phyloP scores from a whole-genome alignment of 2,797 vertebrate species.

The Ptychadena robeensis region DNA sequence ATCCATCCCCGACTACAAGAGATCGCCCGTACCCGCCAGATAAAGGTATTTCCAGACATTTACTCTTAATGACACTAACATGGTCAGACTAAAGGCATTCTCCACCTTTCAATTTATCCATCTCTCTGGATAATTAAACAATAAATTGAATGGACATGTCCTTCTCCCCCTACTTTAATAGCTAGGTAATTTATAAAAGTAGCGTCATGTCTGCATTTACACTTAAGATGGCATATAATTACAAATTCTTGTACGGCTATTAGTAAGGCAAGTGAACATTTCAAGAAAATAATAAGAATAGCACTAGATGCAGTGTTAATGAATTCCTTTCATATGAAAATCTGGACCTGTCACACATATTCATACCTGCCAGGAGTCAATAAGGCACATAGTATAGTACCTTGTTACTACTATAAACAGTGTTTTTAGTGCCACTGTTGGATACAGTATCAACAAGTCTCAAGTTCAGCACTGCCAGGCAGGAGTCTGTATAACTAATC shows the following conservation, averaged over 20 bases:
- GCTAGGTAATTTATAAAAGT: not conserved
- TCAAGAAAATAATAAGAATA: no score
- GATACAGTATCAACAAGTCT: not conserved
- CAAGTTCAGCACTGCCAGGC: not conserved
- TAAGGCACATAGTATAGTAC: no score
- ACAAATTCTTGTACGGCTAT: no score
- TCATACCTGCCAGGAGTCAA: no score
- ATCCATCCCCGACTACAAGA: constrained; percentile 67
- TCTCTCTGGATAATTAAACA: not conserved
- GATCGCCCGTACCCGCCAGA: constrained; percentile 64
- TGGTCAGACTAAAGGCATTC: not conserved
- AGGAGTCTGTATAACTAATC: not conserved
- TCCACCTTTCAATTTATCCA: not conserved
- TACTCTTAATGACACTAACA: constrained; percentile 6
- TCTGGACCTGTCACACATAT: no score
- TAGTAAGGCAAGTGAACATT: no score
- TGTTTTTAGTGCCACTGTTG: no score
- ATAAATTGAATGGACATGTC: not conserved
- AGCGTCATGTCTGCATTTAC: not conserved
- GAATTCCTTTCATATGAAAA: no score
- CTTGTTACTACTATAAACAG: no score
- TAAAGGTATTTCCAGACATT: constrained; percentile 59
- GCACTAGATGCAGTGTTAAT: no score
- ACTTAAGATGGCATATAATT: not conserved
- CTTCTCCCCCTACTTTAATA: not conserved